Evolutionary conservation across 1,140 invertebrate species (phyloP).

Genomic region (Asbolus verrucosus): DNA sequence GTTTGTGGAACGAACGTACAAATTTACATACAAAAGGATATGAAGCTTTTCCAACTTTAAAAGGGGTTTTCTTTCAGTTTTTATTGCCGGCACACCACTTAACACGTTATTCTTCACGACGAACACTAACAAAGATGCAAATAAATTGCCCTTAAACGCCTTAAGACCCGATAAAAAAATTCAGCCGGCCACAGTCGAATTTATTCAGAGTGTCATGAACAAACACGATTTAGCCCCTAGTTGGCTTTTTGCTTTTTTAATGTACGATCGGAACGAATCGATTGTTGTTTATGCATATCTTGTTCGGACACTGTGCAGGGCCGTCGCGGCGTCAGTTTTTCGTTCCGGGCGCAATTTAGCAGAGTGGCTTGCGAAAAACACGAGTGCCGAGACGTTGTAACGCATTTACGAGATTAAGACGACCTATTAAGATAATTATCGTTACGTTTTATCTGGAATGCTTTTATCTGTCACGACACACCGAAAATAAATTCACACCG

Average conservation of each 20-base stretch:
- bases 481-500: slow-evolving; percentile 36
- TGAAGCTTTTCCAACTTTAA: slow-evolving; percentile 50
- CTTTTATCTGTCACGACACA: slow-evolving; percentile 38
- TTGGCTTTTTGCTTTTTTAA: too few species aligned
- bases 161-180: slow-evolving; percentile 21
- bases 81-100: slow-evolving; percentile 38
- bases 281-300: too few species aligned
- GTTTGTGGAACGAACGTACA: slow-evolving; percentile 51
- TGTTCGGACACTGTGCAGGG: not conserved
- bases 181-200: too few species aligned
- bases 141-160: slow-evolving; percentile 22
- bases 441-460: slow-evolving; percentile 43
- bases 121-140: slow-evolving; percentile 34
- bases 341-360: slow-evolving; percentile 26
- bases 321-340: slow-evolving; percentile 34
- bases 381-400: slow-evolving; percentile 33
- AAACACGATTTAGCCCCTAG: too few species aligned
- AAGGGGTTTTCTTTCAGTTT: slow-evolving; percentile 47
- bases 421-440: slow-evolving; percentile 46
- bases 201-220: too few species aligned
- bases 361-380: slow-evolving; percentile 40
- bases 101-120: slow-evolving; percentile 32
- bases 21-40: slow-evolving; percentile 56
- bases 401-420: slow-evolving; percentile 45
- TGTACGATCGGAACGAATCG: too few species aligned